Percentiles rank a stretch among this genome's conserved stretches.
Conservation (phyloP, 92 coral and sea anemone genomes). For the Muricea muricata region DNA sequence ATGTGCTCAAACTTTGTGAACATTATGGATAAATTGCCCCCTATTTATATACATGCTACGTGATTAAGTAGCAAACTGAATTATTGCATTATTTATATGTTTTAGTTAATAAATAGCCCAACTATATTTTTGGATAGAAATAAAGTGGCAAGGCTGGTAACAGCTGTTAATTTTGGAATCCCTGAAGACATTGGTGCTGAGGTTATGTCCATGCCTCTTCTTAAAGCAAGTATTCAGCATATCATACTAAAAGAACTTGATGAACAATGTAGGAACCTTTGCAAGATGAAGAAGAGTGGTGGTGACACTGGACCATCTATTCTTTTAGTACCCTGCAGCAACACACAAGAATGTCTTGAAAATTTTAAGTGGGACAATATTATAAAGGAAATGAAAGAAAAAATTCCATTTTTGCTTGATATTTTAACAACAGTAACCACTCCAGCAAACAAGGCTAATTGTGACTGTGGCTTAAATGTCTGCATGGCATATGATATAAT, state of each 20-base stretch:
- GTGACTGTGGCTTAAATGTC: conserved; percentile 34
- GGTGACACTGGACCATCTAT: conserved; percentile 27
- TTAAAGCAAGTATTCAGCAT: not conserved
- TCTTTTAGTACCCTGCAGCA: not conserved
- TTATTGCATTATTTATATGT: no score
- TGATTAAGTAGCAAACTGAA: no score
- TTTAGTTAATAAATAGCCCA: no score
- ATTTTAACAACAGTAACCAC: conserved; percentile 44
- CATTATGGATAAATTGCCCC: no score
- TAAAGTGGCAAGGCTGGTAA: no score
- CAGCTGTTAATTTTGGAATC: no score
- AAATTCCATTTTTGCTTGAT: conserved; percentile 54
- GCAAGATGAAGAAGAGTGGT: conserved; percentile 1
- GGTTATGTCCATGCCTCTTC: conserved; percentile 25
- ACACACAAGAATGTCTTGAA: conserved; percentile 23
- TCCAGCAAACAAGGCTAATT: conserved; percentile 37
- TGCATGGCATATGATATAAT: conserved; percentile 38
- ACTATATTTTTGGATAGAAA: no score
- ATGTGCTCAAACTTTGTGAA: no score
- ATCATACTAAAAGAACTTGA: conserved; percentile 12
- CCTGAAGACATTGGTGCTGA: conserved; percentile 12
- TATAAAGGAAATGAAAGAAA: conserved; percentile 24
- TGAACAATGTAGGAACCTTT: conserved; percentile 19
- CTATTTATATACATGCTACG: no score
- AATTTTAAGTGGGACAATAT: conserved; percentile 12